A percentile compares a stretch with the other conserved stretches of the same genome.
Evolutionary conservation across 2,113 vertebrate genomes (phyloP).

Genomic region (Syngnathus scovelli): DNA sequence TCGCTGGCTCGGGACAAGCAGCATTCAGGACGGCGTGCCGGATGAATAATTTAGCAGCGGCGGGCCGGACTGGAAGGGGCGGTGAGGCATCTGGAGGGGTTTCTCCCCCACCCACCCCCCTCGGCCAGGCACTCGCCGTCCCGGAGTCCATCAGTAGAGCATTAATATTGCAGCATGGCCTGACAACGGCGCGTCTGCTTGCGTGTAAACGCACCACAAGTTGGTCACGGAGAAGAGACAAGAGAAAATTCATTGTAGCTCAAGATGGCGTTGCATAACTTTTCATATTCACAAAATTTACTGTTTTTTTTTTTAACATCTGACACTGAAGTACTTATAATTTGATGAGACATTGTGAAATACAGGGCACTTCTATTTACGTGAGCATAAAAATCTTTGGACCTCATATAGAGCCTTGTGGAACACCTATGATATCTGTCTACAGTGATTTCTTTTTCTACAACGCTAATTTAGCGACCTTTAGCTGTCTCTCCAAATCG

Average conservation of each 20-base stretch:
- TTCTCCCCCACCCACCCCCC: constrained; percentile 48
- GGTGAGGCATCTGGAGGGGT: constrained; percentile 62
- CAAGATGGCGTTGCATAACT: constrained; percentile 44
- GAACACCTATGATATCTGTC: too few relatives aligned
- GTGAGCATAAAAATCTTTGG: too few relatives aligned
- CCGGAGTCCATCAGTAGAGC: constrained; percentile 70
- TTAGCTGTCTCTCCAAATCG: neutral
- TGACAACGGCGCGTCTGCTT: constrained; percentile 48
- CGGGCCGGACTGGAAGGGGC: constrained; percentile 59
- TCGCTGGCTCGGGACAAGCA: constrained; percentile 40
- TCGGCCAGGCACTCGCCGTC: constrained; percentile 60
- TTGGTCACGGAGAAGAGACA: constrained; percentile 21
- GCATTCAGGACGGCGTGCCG: constrained; percentile 38
- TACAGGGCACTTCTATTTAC: neutral
- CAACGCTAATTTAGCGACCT: neutral
- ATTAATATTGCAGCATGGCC: constrained; percentile 70
- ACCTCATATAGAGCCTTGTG: too few relatives aligned
- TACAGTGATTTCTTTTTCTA: too few relatives aligned
- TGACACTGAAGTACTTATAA: neutral
- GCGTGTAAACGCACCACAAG: constrained; percentile 44
- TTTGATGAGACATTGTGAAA: neutral
- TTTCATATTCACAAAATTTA: constrained; percentile 9
- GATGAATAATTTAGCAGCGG: constrained; percentile 71
- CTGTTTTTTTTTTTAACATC: neutral
- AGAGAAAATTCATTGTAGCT: constrained; percentile 15